Conservation (phyloP, 1,140 invertebrate genomes). For the Acromyrmex heyeri region DNA sequence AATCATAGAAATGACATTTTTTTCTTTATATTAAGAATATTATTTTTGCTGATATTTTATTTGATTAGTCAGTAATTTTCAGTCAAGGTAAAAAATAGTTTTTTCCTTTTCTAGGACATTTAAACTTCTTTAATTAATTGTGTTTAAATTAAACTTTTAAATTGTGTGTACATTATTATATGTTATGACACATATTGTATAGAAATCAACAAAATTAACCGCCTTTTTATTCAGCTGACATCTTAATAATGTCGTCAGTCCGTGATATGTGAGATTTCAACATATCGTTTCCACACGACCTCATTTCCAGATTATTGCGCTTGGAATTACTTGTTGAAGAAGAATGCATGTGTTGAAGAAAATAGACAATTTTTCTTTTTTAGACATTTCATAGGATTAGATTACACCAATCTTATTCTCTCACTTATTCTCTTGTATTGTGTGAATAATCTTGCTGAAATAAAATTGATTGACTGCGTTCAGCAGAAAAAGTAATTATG, state of each 20-base stretch:
- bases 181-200: neutral
- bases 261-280: conserved; percentile 2
- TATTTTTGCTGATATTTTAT: no score
- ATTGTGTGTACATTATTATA: neutral
- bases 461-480: neutral
- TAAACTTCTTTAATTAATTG: no score
- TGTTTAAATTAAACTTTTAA: no score
- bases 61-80: no score
- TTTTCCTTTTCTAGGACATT: no score
- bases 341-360: conserved; percentile 39
- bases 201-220: neutral
- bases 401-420: conserved; percentile 8
- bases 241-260: neutral
- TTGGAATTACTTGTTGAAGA: conserved; percentile 68
- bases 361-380: conserved; percentile 7
- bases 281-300: conserved; percentile 59
- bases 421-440: neutral
- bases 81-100: no score
- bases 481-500: no score
- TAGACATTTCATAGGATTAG: conserved; percentile 41
- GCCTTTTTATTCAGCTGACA: neutral
- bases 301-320: conserved; percentile 66
- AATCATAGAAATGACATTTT: no score
- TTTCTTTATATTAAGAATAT: no score
- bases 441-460: neutral